A percentile compares a stretch with the other conserved stretches of the same genome.
These are phyloP conservation scores for Tragelaphus imberbis DNA, from an alignment of 2,113 vertebrate species.

Conservation along the genomic window DNA sequence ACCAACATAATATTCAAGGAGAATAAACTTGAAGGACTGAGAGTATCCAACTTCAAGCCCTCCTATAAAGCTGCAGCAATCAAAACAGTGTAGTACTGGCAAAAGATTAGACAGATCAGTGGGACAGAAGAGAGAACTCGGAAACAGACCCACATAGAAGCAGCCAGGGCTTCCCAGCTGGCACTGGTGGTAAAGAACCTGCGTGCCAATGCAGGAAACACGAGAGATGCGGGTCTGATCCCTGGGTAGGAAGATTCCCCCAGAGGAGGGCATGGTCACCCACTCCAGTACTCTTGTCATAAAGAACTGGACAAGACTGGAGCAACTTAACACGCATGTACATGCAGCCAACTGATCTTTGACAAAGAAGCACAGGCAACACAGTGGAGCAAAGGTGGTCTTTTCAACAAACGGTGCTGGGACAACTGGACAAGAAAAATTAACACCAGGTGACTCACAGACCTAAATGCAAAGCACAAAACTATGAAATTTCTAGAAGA, in stretches of 20 bases:
- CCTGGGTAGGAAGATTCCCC: background rate
- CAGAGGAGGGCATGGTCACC: background rate
- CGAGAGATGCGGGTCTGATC: accelerated
- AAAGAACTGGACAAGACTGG: background rate
- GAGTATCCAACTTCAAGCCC: background rate
- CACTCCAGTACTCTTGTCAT: background rate
- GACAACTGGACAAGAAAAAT: background rate
- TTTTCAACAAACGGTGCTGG: background rate
- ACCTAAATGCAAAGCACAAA: background rate
- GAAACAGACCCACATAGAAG: background rate
- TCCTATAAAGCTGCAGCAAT: background rate
- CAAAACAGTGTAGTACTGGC: too few relatives aligned
- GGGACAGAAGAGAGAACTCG: background rate
- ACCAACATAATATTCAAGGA: background rate
- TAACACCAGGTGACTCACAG: background rate
- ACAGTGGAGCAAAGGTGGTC: background rate
- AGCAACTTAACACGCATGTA: background rate
- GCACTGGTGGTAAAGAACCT: background rate
- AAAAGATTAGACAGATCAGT: accelerated
- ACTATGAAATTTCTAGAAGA: background rate
- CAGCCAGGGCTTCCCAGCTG: background rate
- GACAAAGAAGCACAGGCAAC: background rate
- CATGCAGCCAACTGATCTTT: background rate
- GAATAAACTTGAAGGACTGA: too few relatives aligned
- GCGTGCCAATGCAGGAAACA: background rate